Percentiles rank a stretch among this genome's conserved stretches.
phyloP scores from a whole-genome alignment of 2,113 vertebrate genomes.

The Myxocyprinus asiaticus region DNA sequence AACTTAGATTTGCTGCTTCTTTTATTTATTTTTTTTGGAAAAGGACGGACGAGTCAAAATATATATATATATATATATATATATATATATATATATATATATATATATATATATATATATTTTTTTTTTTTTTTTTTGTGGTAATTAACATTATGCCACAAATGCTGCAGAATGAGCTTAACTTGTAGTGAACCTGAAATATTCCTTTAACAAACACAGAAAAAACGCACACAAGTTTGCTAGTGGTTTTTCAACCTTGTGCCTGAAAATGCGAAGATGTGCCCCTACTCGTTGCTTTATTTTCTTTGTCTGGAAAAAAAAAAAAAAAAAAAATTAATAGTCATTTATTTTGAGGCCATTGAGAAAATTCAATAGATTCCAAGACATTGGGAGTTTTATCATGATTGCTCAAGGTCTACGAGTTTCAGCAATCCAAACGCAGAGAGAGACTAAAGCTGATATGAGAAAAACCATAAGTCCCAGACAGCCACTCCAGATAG shows the following conservation, averaged over 20 bases:
- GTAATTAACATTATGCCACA: too few relatives aligned
- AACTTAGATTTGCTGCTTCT: too few relatives aligned
- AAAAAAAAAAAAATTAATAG: not conserved
- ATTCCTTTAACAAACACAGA: not conserved
- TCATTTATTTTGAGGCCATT: not conserved
- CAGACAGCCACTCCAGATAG: constrained; percentile 30
- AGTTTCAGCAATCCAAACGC: constrained; percentile 20
- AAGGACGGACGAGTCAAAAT: not conserved
- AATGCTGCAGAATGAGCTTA: too few relatives aligned
- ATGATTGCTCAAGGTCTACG: constrained; percentile 19
- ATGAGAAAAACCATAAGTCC: constrained; percentile 25
- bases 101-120: too few relatives aligned
- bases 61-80: too few relatives aligned
- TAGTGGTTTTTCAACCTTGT: not conserved
- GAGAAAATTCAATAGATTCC: not conserved
- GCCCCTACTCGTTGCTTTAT: not conserved
- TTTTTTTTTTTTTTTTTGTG: too few relatives aligned
- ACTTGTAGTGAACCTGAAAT: too few relatives aligned
- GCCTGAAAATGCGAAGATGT: not conserved
- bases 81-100: too few relatives aligned
- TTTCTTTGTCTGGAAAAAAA: constrained; percentile 37
- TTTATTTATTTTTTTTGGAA: not conserved
- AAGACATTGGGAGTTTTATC: constrained; percentile 20
- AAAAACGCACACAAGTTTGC: not conserved
- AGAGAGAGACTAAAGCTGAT: constrained; percentile 7